Evolutionary conservation across 2,797 vertebrate genomes (phyloP).

Genomic region (Sebastes nivosus): DNA sequence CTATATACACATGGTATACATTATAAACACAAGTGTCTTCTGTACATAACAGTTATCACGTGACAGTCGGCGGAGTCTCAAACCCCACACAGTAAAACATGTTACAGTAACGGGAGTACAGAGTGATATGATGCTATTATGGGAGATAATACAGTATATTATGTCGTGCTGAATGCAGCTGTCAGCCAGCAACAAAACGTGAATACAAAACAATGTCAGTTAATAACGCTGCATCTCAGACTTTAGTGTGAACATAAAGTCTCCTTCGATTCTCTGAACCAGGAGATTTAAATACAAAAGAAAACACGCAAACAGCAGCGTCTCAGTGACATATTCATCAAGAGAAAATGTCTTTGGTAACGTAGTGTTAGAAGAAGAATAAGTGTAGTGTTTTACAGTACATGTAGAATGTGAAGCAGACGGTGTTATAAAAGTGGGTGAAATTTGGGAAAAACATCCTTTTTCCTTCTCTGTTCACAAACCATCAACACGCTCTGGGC

Average conservation of each 20-base stretch:
- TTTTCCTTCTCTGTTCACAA: background rate
- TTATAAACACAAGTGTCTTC: constrained; percentile 62
- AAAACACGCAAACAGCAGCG: constrained; percentile 39
- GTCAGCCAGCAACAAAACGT: constrained; percentile 26
- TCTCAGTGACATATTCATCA: constrained; percentile 38
- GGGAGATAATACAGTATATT: constrained; percentile 20
- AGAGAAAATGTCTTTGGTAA: constrained; percentile 65
- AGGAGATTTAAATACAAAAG: constrained; percentile 55
- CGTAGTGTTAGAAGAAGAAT: constrained; percentile 3
- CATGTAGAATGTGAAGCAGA: constrained; percentile 3
- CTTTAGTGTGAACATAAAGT: constrained; percentile 18
- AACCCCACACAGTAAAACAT: constrained; percentile 51
- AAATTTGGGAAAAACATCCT: background rate
- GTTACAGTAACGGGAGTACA: constrained; percentile 36
- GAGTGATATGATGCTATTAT: constrained; percentile 2
- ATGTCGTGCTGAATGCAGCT: background rate
- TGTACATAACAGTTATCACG: constrained; percentile 46
- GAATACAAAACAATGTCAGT: background rate
- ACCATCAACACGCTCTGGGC: background rate
- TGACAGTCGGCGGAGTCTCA: constrained; percentile 57
- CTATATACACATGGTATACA: constrained; percentile 61
- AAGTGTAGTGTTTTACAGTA: constrained; percentile 37
- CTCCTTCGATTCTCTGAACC: constrained; percentile 56
- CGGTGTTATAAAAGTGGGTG: background rate
- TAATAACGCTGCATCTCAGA: constrained; percentile 8